Base-by-base conservation (phyloP, 2,888 invertebrate species). In the Cacoxenus indagator region DNA sequence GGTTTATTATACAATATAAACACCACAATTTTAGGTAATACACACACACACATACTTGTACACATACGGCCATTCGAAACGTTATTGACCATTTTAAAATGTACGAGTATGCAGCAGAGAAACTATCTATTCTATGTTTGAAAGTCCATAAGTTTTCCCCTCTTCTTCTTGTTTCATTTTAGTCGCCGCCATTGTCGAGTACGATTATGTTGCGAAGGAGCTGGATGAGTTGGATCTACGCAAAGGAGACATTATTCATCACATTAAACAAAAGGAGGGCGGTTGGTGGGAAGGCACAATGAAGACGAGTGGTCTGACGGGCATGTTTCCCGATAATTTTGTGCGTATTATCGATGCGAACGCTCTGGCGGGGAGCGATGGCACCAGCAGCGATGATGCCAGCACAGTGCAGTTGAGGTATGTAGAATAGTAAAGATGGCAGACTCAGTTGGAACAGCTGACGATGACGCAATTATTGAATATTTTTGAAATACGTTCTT, bases 261-360 rank as follows among this genome's bases (percentile, higher is more conserved):
- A 94, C 84, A 95, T 96, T 65, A 91, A 92, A 81, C 91, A 92
- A 77, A 91, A 93, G 81, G 90, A 92, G 29, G 95, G 94, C 67
- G 96, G 96, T 71, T 97, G 97, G 96, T 96, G 95, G 94, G 92
- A 95, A 87, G 97, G 97, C n/a, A 93, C 93, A 70, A 89, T 96
- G 67, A 90, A 91, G 78, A 72, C 84, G 65, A 90, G 90, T 70
- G 95, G 95, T 70, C 92, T 93, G 82, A 91, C 91, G 72, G 97
- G 97, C 81, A 92, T 97, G 91, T 97, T 97, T 89, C 97, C 97
- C 2, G 96, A 97, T 87, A 97, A 96, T 89, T 97, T 96, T 90
- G 97, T 97, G 22, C 92, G 93, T 77, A 89, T 94, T 74, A 85
- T 92, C 67, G 88, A 89, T 68, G 75, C 82, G 65, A 78, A 64